Base-by-base conservation (phyloP, 1,140 invertebrate species). In the Papilio xuthus region DNA sequence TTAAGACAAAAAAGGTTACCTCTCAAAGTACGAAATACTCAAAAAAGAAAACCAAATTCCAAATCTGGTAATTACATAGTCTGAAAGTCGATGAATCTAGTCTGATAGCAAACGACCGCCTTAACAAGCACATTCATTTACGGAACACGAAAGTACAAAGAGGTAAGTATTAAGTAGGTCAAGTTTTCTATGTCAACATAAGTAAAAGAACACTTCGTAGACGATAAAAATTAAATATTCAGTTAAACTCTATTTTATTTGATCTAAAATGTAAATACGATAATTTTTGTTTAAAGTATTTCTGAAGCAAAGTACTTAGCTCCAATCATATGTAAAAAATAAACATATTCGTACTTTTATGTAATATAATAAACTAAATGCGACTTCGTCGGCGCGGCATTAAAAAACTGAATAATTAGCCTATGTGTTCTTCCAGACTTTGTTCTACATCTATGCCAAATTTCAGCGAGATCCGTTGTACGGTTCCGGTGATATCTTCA, bases 41-140 rank as follows among this genome's bases (percentile, higher is more conserved):
- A 67, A 32, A 67, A 67, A n/a, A 28, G 60, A 28, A 67, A 67
- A 67, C 20, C 26, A 2, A 42, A 15, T 41, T 18, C 67, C 28
- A 20, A 37, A 70, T 3, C 26, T n/a, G 23, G 60, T 32, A 67
- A 67, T 67, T 67, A 28, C 28, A 67, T 53, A 53, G 6, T 20
- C 50, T 53, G 50, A n/a, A 53, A 53, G 50, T 53, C n/a, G 50
- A 6, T 53, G 50, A 53, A 53, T 53, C 50, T 8, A 67, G 37
- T 72, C 70, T 71, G 15, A 42, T 26, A 47, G 41, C 23, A 26
- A 73, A 73, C n/a, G 42, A 42, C 71, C 42, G 42, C 42, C 42
- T 73, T 73, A 73, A 73, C 71, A 44, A 73, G 71, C 71, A 73
- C 23, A 73, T 42, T 73, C 71, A 47, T 73, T 73, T 42, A 73